Evolutionary conservation across 2,888 invertebrate genomes (phyloP), one percentile per base, ranked within the genome.

Genomic region (Dascillus cervinus): DNA sequence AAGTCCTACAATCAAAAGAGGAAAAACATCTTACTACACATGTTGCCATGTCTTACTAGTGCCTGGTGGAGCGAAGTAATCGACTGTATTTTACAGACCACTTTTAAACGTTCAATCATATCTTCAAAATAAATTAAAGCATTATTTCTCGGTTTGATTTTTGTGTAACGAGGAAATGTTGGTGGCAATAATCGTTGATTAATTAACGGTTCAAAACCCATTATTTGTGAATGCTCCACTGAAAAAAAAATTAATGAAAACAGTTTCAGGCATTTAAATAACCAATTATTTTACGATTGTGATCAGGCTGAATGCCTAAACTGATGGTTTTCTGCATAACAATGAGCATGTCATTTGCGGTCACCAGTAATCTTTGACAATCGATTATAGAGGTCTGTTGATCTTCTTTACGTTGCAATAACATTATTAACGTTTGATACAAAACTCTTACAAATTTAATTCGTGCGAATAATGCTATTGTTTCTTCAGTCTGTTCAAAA

Each of bases 131-230:
- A 88, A 43, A 74, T 72, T 39, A 91, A 62, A 17, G 94, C 88
- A 56, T 88, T 88, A 28, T 71, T 66, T 44, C 82, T 70, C 24
- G 82, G 80, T 49, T 86, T 86, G 53, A 96, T 91, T 65, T 89
- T 85, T 0, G 94, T 91, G 64, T 92, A 95, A 11, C 97, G 79
- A 0, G 97, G 97, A 70, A 97, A 98, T 10, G 97, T 95, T 0
- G 97, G 95, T n/a, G 97, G 97, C 32, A 97, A 70, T 27, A 95
- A 71, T 22, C 94, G 77, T 65, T 95, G 95, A 69, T 97, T 97
- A 23, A 95, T 85, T 64, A 92, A 80, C 2, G 95, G 92, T 56
- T 96, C 94, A 66, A 97, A 97, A 1, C 96, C 96, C 73, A 89
- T 80, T n/a, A 83, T 77, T 58, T 79, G 79, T 4, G 82, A 82